phyloP scores from a whole-genome alignment of 2,888 invertebrate genomes.

The Synergus umbraculus region DNA sequence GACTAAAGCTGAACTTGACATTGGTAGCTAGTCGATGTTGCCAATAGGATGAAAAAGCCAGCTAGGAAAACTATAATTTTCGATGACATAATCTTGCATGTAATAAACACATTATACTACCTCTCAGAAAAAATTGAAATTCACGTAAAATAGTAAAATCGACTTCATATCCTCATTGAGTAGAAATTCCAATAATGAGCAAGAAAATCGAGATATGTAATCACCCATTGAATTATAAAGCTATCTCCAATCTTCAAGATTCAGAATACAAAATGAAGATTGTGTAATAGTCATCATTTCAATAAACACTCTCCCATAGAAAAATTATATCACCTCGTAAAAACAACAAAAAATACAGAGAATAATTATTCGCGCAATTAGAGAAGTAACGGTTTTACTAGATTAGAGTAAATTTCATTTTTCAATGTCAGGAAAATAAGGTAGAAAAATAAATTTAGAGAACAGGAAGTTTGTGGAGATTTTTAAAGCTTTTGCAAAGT shows the following conservation, averaged over 20 bases:
- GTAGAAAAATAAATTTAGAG: background rate
- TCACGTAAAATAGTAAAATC: background rate
- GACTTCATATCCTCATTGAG: background rate
- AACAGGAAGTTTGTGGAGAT: background rate
- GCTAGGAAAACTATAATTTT: conserved; percentile 18
- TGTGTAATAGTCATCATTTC: background rate
- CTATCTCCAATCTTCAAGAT: background rate
- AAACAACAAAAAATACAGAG: background rate
- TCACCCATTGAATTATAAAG: background rate
- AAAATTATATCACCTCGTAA: background rate
- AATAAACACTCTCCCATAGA: background rate
- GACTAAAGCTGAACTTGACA: conserved; percentile 21
- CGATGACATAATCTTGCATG: conserved; percentile 7
- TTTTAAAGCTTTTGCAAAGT: background rate
- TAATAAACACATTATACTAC: background rate
- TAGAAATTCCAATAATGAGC: background rate
- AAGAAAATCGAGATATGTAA: background rate
- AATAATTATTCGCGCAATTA: conserved; percentile 14
- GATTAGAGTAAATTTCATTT: background rate
- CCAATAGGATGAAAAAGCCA: background rate
- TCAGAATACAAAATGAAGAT: background rate
- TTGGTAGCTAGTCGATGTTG: background rate
- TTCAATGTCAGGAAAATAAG: background rate
- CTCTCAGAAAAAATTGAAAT: background rate
- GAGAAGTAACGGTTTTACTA: background rate